Evolutionary conservation across 2,797 vertebrate genomes (phyloP).

Genomic region (Stomatorhinus walkeri): DNA sequence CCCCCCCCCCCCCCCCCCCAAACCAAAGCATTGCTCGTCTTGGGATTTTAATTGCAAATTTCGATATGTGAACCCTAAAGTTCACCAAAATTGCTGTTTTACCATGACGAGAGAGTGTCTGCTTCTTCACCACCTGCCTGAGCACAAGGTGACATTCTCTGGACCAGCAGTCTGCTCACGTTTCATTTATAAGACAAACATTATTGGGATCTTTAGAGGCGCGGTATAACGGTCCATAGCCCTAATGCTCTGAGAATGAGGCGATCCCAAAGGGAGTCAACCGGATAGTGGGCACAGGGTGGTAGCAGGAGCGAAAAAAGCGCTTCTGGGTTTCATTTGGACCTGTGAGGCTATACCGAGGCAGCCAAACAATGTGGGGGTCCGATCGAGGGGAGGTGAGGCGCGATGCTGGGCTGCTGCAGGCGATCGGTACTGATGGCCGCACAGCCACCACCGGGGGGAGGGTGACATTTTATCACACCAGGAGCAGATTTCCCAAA

Average conservation of each 20-base stretch:
- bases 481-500: constrained; percentile 9
- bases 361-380: not conserved
- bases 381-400: not conserved
- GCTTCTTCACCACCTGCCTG: constrained; percentile 39
- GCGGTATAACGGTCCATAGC: not conserved
- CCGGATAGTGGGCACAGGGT: not conserved
- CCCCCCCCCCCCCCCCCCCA: too few relatives aligned
- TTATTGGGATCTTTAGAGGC: constrained; percentile 48
- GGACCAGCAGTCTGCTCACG: constrained; percentile 43
- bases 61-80: not conserved
- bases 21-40: too few relatives aligned
- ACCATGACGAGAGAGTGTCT: constrained; percentile 29
- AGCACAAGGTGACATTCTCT: constrained; percentile 52
- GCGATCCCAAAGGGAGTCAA: not conserved
- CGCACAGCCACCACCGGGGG: not conserved
- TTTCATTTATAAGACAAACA: constrained; percentile 56
- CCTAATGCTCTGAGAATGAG: constrained; percentile 14
- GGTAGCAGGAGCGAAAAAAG: not conserved
- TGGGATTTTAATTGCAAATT: not conserved
- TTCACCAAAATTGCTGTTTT: not conserved
- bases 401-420: not conserved
- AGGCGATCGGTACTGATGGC: not conserved
- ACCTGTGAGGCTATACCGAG: not conserved
- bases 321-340: not conserved
- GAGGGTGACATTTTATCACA: not conserved